Evolutionary conservation across 2,113 vertebrate species (phyloP).

Genomic region (Macaca nemestrina): DNA sequence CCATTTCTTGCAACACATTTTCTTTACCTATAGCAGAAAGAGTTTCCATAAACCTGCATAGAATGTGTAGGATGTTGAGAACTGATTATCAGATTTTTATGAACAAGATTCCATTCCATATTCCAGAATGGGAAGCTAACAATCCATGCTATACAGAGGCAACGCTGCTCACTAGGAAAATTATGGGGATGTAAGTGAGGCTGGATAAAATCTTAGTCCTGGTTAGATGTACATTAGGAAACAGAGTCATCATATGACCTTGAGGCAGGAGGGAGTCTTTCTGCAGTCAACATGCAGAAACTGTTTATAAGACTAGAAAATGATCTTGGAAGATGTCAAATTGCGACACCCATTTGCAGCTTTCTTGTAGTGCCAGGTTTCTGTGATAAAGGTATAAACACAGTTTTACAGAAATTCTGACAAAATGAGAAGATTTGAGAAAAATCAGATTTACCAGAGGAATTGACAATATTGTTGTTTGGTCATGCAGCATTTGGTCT

Average conservation of each 20-base stretch:
- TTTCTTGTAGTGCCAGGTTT: neutral
- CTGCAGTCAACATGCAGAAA: neutral
- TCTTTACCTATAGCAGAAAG: neutral
- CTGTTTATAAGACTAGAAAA: slow-evolving; percentile 4
- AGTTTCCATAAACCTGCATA: neutral
- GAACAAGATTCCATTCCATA: neutral
- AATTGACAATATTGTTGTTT: neutral
- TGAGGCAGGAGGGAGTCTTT: neutral
- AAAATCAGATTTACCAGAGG: neutral
- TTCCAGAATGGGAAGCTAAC: neutral
- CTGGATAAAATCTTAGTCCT: neutral
- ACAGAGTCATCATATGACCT: neutral
- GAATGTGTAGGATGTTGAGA: neutral
- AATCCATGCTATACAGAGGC: neutral
- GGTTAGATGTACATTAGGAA: neutral
- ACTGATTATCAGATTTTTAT: neutral
- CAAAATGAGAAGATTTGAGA: slow-evolving; percentile 7
- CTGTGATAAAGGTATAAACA: neutral
- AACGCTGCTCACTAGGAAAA: neutral
- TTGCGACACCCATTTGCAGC: neutral
- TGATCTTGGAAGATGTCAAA: neutral
- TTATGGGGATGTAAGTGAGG: neutral
- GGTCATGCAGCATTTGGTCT: neutral
- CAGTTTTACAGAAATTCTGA: slow-evolving; percentile 12
- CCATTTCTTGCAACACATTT: neutral